Evolutionary conservation across 2,113 vertebrate species (phyloP), one percentile per base, ranked within the genome.

Genomic region (Pomatorhinus ruficollis): DNA sequence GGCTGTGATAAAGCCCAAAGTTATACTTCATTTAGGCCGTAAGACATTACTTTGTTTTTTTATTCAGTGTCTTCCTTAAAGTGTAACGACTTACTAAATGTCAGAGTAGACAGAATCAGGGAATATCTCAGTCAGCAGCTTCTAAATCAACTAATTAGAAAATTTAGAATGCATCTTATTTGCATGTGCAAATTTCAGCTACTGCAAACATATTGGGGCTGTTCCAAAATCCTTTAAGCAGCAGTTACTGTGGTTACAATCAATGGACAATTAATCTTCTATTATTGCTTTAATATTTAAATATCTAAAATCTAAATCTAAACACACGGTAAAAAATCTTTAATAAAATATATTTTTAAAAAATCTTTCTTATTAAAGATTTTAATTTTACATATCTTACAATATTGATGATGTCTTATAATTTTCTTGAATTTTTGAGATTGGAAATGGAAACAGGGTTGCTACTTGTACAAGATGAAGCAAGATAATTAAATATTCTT

Each of bases 161-260:
- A 77, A 96, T 93, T 92, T 93, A 93, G 49, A 90, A 83, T 70
- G 18, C 40, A 83, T 59, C 81, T 95, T 71, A 97, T 97, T 97
- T 97, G 95, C 96, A 97, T 97, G 94, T 95, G 75, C 31, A 97
- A 79, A 98, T 98, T 96, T 96, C 95, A 95, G 71, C 92, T 96
- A 89, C 70, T 96, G 94, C 82, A 98, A 40, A 47, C 3, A 3
- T 95, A 88, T 64, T 95, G 56, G 25, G 95, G 80, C 54, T 97
- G 53, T 96, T 94, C 88, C 93, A 97, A 93, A 97, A 96, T 91
- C 74, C 70, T 76, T 64, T 84, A 75, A 90, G 64, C 65, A 95
- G 83, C 89, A 96, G 86, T 93, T 76, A 72, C 70, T 56, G 31
- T 70, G 47, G 37, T 96, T 89, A 83, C 83, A 92, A 87, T 71